These are phyloP conservation scores for Platycheirus rosarum DNA, from an alignment of 2,888 invertebrate genomes.

Conservation along the genomic window DNA sequence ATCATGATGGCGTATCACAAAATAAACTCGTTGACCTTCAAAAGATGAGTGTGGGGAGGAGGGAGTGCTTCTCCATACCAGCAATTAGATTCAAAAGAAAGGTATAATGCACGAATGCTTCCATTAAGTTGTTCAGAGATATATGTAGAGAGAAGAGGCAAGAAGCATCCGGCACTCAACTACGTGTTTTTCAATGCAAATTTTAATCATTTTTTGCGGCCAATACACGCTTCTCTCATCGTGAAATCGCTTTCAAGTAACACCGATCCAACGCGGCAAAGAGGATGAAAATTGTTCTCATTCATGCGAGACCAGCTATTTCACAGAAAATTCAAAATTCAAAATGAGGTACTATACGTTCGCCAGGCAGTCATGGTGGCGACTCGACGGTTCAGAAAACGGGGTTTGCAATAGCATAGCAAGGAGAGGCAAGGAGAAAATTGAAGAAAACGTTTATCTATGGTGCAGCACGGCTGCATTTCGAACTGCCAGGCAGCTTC, in stretches of 20 bases:
- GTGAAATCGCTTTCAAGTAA: constrained; percentile 60
- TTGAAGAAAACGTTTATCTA: constrained; percentile 40
- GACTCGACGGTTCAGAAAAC: constrained; percentile 12
- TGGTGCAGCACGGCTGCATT: constrained; percentile 35
- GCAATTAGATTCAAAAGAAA: constrained; percentile 15
- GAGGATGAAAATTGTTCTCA: constrained; percentile 57
- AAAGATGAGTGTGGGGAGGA: too few relatives aligned
- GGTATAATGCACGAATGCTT: constrained; percentile 21
- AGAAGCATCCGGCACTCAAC: constrained; percentile 6
- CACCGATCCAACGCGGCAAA: constrained; percentile 1
- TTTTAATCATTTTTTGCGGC: constrained; percentile 54
- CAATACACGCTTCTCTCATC: constrained; percentile 44
- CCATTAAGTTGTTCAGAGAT: background rate
- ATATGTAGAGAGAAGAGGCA: background rate
- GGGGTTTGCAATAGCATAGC: background rate
- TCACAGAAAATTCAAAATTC: constrained; percentile 15
- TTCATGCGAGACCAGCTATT: constrained; percentile 65
- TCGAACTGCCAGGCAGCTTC: constrained; percentile 42
- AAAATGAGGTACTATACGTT: constrained; percentile 32
- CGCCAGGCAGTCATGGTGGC: background rate
- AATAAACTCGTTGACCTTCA: constrained; percentile 28
- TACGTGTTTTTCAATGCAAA: constrained; percentile 62
- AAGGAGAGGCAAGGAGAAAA: constrained; percentile 16
- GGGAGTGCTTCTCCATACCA: background rate
- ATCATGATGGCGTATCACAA: constrained; percentile 9